phyloP scores from a whole-genome alignment of 2,113 vertebrate genomes.

The Lasiurus cinereus region DNA sequence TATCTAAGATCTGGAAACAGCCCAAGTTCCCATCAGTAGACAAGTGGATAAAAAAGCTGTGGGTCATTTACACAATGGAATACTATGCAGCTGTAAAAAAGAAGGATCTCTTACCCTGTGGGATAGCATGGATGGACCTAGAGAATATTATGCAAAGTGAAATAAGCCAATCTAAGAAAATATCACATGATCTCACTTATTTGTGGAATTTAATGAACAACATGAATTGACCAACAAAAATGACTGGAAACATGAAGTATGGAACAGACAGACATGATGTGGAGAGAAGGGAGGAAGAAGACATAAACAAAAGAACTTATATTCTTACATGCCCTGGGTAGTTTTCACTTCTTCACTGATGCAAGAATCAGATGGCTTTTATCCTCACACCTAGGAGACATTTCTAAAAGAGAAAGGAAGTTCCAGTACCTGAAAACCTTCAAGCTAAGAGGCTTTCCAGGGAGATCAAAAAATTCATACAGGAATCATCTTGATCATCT shows the following conservation, averaged over 20 bases:
- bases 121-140: no score
- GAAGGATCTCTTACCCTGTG: no score
- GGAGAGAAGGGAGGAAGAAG: neutral
- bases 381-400: conserved; percentile 89
- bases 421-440: conserved; percentile 89
- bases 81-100: no score
- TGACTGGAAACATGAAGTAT: neutral
- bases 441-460: conserved; percentile 87
- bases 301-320: neutral
- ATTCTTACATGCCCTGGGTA: conserved; percentile 62
- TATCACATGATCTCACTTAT: neutral
- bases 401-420: conserved; percentile 90
- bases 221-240: neutral
- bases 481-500: conserved; percentile 88
- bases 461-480: conserved; percentile 86
- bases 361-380: conserved; percentile 89
- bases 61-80: no score
- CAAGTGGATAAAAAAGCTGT: no score
- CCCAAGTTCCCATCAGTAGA: no score
- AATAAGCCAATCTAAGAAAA: no score
- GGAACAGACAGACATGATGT: neutral
- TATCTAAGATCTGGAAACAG: no score
- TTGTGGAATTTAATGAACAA: neutral
- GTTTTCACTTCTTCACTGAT: conserved; percentile 91
- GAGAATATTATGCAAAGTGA: no score